Conservation (phyloP, 2,888 invertebrate species). For the Andrena hattorfiana region DNA sequence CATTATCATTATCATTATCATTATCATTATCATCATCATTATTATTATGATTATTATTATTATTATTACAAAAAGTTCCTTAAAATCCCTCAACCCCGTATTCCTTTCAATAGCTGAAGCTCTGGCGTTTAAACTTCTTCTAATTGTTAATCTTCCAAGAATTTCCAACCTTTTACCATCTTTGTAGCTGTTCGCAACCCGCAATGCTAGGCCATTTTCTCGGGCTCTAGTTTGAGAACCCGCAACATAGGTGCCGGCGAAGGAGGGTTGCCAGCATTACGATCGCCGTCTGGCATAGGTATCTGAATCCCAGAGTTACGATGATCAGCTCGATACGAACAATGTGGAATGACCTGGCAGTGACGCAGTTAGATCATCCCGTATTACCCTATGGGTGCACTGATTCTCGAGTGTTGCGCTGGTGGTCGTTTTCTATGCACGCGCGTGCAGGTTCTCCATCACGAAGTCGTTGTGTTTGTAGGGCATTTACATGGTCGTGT, state of each 20-base stretch:
- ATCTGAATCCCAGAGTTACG: conserved; percentile 59
- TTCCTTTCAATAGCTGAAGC: not conserved
- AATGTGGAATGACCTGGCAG: conserved; percentile 58
- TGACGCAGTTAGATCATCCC: conserved; percentile 66
- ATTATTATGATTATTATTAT: not conserved
- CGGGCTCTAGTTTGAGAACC: conserved; percentile 40
- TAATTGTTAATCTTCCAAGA: not conserved
- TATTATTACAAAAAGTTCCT: not conserved
- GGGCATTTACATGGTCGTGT: not conserved
- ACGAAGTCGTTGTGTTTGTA: not conserved
- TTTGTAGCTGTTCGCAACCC: not conserved
- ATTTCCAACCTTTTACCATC: not conserved
- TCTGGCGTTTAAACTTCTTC: not conserved
- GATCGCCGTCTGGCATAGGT: conserved; percentile 49
- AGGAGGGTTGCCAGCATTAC: conserved; percentile 50
- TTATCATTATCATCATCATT: too few species aligned
- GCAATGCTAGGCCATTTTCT: not conserved
- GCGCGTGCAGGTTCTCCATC: conserved; percentile 15
- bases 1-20: too few species aligned
- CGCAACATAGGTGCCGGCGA: conserved; percentile 27
- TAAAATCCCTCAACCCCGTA: not conserved
- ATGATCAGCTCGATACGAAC: conserved; percentile 59
- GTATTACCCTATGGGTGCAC: conserved; percentile 54
- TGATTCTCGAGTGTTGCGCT: conserved; percentile 49
- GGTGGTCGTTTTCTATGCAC: conserved; percentile 44